Percentiles rank a stretch among this genome's conserved stretches.
Evolutionary conservation across 2,797 vertebrate species (phyloP).

Genomic region (Aratinga solstitialis): DNA sequence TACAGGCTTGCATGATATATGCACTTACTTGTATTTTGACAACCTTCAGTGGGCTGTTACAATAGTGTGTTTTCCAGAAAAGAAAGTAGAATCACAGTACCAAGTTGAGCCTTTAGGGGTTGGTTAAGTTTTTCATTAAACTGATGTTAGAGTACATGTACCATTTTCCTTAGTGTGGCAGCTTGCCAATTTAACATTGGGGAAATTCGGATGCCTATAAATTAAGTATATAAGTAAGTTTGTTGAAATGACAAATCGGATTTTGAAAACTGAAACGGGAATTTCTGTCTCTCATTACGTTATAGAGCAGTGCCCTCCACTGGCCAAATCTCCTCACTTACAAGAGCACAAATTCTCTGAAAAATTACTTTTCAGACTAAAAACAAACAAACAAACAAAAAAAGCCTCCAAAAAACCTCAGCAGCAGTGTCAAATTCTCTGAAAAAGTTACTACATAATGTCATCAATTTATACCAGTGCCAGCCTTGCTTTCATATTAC

Average conservation of each 20-base stretch:
- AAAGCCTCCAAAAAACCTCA: not conserved
- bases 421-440: not conserved
- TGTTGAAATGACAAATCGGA: not conserved
- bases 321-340: not conserved
- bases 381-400: not conserved
- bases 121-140: slow-evolving; percentile 17
- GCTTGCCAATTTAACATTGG: not conserved
- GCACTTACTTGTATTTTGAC: not conserved
- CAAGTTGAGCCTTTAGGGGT: not conserved
- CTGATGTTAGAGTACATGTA: not conserved
- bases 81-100: not conserved
- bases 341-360: not conserved
- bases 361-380: not conserved
- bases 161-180: not conserved
- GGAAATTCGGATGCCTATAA: slow-evolving; percentile 28
- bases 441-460: not conserved
- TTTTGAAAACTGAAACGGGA: not conserved
- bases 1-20: not conserved
- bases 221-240: not conserved
- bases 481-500: not conserved
- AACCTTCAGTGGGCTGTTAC: not conserved
- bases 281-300: not conserved
- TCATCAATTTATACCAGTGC: not conserved
- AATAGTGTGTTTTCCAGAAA: not conserved
- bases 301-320: slow-evolving; percentile 60